Base-by-base conservation (phyloP, 1,140 invertebrate genomes). In the Dolichoris vasculosae region DNA sequence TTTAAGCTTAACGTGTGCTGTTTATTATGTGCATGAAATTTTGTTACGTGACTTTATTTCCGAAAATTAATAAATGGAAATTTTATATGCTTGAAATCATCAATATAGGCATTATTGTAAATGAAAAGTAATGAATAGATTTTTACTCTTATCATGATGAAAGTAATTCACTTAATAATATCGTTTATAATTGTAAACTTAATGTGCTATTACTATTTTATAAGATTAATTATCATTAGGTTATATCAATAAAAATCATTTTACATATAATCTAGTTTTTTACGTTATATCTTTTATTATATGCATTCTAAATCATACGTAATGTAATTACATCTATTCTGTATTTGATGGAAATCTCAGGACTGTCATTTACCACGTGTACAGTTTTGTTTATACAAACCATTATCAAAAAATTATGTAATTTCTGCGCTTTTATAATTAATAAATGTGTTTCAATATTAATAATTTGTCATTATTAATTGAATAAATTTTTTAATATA, bases 141-240 rank as follows among this genome's bases (percentile, higher is more conserved):
- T 71, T 79, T 79, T 84, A 84, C 32, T 78, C 17, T 69, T 79
- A 79, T 84, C 51, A 73, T 55, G 83, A 79, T 67, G 67, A 43
- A 76, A 46, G 23, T 73, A 59, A 73, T 43, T 83, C n/a, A 55
- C 30, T 59, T 73, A 48, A 51, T 71, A 82, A 38, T 82, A 71
- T 59, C 23, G 26, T 59, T 26, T 59, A 6, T 59, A 59, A 26
- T 59, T 59, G 23, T 59, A 59, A 59, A 9, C 23, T 59, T 59
- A 9, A 59, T 23, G 26, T 26, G 3, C 3, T 13, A 59, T 26
- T 26, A 55, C 20, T 55, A 23, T 59, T 59, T 59, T 59, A 59
- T 59, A 26, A 26, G 55, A 40, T 67, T 20, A 67, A 43, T 38
- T 35, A 35, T 81, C 23, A 51, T 73, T 48, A 55, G 20, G 15